Evolutionary conservation across 2,113 vertebrate genomes (phyloP), one percentile per base, ranked within the genome.

Genomic region (Ploceus nigricollis): DNA sequence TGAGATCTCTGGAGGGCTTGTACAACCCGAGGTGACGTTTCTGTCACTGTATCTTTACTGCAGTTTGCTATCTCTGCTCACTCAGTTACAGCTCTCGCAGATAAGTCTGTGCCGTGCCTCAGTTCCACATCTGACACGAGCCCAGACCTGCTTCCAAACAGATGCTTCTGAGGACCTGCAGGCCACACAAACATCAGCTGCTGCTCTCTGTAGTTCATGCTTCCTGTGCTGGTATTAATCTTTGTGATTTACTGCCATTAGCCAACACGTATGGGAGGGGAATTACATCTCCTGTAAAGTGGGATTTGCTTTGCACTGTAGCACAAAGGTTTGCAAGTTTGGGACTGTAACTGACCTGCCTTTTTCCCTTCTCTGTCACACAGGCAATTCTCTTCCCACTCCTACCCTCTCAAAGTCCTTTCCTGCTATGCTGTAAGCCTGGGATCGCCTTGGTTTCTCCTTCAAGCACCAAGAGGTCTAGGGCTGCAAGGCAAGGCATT

Each of bases 1-100:
- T 48, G 84, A 93, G 89, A 73, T 97, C 94, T 94, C 93, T 8
- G 1, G 89, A 87, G 94, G 81, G 57, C 45, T 95, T 56, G 72
- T 87, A 58, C 86, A 83, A 92, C 80, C 93, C 3, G 14, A 91
- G 77, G 77, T 96, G 89, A 91, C 2, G 2, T 87, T 71, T 50
- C 21, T 89, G 93, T 87, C 80, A 17, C 83, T 69, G 48, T 90
- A 27, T 87, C 94, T 94, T 79, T 53, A 14, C 81, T 64, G 72
- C 61, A 30, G 53, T 81, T 90, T 82, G 83, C 76, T 94, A 35
- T 78, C 94, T 81, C 47, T 80, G 64, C 83, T 78, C 37, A 7
- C 40, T 91, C 89, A 54, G 45, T 95, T 90, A 90, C 79, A 25
- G 69, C 39, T 71, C 51, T 77, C 1, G 0, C 82, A 87, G 83